Evolutionary conservation across 2,888 invertebrate genomes (phyloP).

Genomic region (Desoria tigrina): DNA sequence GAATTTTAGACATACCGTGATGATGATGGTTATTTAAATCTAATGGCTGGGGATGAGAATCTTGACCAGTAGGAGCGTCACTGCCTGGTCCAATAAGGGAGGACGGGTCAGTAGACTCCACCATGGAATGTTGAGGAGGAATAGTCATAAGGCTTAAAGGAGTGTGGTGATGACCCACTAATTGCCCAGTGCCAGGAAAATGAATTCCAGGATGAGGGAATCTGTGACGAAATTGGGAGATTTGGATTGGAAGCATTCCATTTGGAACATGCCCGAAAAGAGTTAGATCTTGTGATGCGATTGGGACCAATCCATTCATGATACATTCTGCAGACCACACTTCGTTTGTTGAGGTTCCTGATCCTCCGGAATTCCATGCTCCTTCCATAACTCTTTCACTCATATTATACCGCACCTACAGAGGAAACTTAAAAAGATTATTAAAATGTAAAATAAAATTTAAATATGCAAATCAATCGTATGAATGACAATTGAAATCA

Average conservation of each 20-base stretch:
- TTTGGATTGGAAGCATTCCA: background rate
- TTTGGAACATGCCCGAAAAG: conserved; percentile 2
- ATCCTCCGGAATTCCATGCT: conserved; percentile 25
- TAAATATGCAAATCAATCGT: too few species aligned
- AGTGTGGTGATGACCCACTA: background rate
- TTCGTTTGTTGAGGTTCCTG: conserved; percentile 6
- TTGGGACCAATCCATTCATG: conserved; percentile 25
- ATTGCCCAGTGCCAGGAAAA: background rate
- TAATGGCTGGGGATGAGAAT: background rate
- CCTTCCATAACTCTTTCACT: conserved; percentile 30
- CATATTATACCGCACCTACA: background rate
- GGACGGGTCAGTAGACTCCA: background rate
- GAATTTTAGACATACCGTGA: too few species aligned
- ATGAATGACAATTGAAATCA: too few species aligned
- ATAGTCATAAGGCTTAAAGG: background rate
- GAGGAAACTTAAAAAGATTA: too few species aligned
- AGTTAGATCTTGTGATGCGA: background rate
- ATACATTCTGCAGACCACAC: conserved; percentile 38
- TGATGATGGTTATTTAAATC: background rate
- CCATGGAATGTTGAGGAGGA: conserved; percentile 7
- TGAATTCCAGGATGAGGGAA: background rate
- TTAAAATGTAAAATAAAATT: too few species aligned
- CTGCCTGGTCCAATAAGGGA: background rate
- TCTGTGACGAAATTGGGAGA: background rate
- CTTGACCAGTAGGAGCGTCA: background rate